Evolutionary conservation across 92 coral and sea anemone species (phyloP).

Genomic region (Zoanthus solanderi): DNA sequence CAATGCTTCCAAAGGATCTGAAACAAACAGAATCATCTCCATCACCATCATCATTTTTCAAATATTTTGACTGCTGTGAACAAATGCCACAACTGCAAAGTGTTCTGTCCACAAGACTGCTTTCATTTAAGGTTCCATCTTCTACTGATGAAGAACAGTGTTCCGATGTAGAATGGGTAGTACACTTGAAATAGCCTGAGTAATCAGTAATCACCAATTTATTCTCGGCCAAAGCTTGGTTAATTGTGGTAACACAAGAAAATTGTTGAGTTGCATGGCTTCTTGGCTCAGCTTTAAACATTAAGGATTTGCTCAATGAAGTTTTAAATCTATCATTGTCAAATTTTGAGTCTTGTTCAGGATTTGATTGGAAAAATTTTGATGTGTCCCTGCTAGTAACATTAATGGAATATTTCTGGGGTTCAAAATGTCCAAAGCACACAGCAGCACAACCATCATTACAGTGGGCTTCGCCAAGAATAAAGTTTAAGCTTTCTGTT

Average conservation of each 20-base stretch:
- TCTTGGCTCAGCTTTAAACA: neutral
- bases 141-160: no score
- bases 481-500: conserved; percentile 87
- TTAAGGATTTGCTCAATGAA: neutral
- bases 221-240: neutral
- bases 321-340: neutral
- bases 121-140: neutral
- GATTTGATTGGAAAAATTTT: neutral
- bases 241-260: neutral
- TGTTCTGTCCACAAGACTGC: neutral
- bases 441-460: conserved; percentile 90
- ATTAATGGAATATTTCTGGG: conserved; percentile 34
- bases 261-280: neutral
- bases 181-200: neutral
- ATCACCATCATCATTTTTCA: neutral
- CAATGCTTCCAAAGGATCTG: conserved; percentile 46
- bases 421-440: conserved; percentile 94
- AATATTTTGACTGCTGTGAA: neutral
- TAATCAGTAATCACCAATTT: neutral
- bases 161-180: neutral
- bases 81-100: neutral
- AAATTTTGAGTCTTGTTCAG: neutral
- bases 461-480: conserved; percentile 93
- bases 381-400: neutral
- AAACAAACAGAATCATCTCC: neutral